Percentiles rank a stretch among this genome's conserved stretches.
These are phyloP conservation scores for Polydrusus pterygomalis DNA, from an alignment of 2,888 invertebrate species.

Conservation along the genomic window DNA sequence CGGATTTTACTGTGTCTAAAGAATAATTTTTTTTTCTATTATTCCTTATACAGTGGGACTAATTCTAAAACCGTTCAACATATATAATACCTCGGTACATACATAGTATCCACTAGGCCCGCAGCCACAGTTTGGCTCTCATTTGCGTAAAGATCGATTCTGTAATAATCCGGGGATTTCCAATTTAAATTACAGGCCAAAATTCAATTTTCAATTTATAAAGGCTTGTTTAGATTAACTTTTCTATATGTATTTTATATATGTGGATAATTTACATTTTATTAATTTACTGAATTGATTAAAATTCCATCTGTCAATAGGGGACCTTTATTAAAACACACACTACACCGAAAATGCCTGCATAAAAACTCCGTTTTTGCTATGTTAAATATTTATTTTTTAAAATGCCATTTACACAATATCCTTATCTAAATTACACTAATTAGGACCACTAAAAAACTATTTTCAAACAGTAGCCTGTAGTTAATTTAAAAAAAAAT, in stretches of 20 bases:
- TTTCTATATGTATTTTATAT: constrained; percentile 9
- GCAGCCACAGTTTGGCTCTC: neutral
- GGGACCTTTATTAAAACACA: neutral
- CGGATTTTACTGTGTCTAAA: too few species aligned
- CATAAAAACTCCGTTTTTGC: too few species aligned
- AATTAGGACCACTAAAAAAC: too few species aligned
- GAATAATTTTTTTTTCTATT: too few species aligned
- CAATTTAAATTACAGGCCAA: constrained; percentile 24
- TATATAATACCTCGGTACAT: neutral
- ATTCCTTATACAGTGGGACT: too few species aligned
- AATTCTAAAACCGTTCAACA: too few species aligned
- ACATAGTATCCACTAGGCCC: neutral
- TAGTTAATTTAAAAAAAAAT: too few species aligned
- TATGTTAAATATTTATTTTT: too few species aligned
- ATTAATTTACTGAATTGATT: constrained; percentile 1
- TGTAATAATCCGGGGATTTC: constrained; percentile 17
- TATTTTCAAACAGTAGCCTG: too few species aligned
- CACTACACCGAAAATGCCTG: neutral
- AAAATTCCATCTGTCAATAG: constrained; percentile 1
- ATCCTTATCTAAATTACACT: too few species aligned
- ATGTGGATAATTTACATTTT: constrained; percentile 16
- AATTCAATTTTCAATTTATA: constrained; percentile 26
- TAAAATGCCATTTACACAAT: too few species aligned
- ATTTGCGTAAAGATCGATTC: constrained; percentile 27
- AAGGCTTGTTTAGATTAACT: constrained; percentile 18